Evolutionary conservation across 2,113 vertebrate genomes (phyloP).

Genomic region (Heliornis fulica): DNA sequence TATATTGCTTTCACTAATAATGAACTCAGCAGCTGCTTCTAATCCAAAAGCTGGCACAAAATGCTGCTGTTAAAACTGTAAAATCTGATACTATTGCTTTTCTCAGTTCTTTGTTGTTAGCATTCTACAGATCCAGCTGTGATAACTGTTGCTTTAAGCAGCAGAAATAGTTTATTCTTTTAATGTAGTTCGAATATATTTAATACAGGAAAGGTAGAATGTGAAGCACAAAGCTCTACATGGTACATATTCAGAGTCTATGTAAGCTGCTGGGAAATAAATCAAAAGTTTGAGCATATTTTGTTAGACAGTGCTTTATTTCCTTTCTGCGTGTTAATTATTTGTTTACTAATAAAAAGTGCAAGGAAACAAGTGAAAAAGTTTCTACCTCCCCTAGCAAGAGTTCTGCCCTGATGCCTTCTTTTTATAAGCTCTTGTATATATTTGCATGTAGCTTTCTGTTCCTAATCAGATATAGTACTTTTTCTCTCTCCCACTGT

Average conservation of each 20-base stretch:
- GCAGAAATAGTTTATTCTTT: background rate
- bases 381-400: background rate
- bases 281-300: background rate
- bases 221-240: background rate
- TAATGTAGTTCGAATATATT: background rate
- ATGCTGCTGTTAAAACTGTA: background rate
- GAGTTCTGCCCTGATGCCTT: background rate
- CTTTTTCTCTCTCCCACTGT: background rate
- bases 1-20: constrained; percentile 29
- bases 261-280: background rate
- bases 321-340: background rate
- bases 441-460: background rate
- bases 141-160: constrained; percentile 27
- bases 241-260: background rate
- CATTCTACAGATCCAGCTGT: constrained; percentile 41
- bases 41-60: constrained; percentile 8
- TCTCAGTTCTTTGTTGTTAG: background rate
- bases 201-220: background rate
- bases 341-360: background rate
- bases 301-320: background rate
- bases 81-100: constrained; percentile 24
- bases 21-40: constrained; percentile 45
- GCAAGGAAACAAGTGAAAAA: background rate
- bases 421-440: background rate
- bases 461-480: background rate